Evolutionary conservation across 2,888 invertebrate species (phyloP).

Genomic region (Ectemnius lituratus): DNA sequence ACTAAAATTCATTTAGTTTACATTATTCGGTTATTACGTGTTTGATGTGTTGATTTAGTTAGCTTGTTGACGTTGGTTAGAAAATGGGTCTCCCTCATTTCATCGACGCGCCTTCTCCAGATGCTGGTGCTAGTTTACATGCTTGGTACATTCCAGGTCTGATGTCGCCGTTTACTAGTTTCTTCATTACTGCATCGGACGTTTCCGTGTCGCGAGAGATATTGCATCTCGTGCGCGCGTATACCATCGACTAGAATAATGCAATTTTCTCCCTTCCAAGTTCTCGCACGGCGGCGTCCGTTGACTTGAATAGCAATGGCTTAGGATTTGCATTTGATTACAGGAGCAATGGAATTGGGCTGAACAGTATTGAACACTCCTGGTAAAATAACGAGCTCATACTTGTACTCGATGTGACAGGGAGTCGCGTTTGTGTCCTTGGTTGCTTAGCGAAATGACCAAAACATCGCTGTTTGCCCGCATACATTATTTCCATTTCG

Average conservation of each 20-base stretch:
- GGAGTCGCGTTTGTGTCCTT: neutral
- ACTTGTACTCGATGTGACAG: neutral
- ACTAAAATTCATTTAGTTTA: too few relatives aligned
- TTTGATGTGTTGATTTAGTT: too few relatives aligned
- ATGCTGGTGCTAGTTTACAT: neutral
- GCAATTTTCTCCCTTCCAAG: neutral
- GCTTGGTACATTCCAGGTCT: neutral
- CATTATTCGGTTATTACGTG: too few relatives aligned
- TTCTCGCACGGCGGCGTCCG: neutral
- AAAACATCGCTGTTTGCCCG: neutral
- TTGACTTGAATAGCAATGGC: neutral
- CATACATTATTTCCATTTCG: too few relatives aligned
- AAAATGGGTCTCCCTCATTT: neutral
- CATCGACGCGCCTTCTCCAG: neutral
- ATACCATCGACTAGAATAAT: neutral
- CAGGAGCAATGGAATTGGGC: neutral
- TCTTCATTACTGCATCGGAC: constrained; percentile 7
- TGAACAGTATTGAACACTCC: neutral
- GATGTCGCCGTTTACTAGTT: neutral
- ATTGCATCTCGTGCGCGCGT: neutral
- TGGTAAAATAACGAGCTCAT: neutral
- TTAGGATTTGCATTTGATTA: neutral
- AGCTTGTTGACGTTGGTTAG: neutral
- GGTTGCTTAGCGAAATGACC: constrained; percentile 4
- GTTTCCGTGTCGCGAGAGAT: constrained; percentile 7